phyloP scores from a whole-genome alignment of 2,888 invertebrate species.

The Rotaria sp. region DNA sequence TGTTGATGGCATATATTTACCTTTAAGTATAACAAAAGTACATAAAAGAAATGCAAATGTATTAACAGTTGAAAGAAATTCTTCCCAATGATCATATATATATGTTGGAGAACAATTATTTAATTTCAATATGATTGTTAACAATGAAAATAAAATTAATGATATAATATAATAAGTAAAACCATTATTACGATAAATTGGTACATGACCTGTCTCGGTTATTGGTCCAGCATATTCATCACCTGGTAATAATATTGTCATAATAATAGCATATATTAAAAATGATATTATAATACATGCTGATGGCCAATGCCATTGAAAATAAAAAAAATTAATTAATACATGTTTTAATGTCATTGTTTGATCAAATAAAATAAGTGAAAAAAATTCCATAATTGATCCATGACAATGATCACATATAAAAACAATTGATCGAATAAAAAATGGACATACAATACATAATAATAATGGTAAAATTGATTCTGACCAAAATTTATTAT shows the following conservation, averaged over 20 bases:
- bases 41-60: constrained; percentile 56
- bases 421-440: background rate
- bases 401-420: background rate
- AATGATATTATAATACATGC: constrained; percentile 41
- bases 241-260: constrained; percentile 56
- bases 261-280: constrained; percentile 54
- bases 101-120: constrained; percentile 49
- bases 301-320: constrained; percentile 22
- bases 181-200: constrained; percentile 58
- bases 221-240: constrained; percentile 56
- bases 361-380: background rate
- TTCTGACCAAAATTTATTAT: constrained; percentile 18
- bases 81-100: constrained; percentile 57
- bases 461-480: background rate
- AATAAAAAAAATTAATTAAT: background rate
- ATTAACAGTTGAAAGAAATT: constrained; percentile 57
- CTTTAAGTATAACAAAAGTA: constrained; percentile 54
- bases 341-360: constrained; percentile 8
- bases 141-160: constrained; percentile 49
- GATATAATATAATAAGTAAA: constrained; percentile 57
- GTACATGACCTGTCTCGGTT: constrained; percentile 57
- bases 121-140: constrained; percentile 50
- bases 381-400: background rate
- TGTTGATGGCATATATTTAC: constrained; percentile 50
- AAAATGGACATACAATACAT: background rate